These are phyloP conservation scores for Myrmophylax atrothorax DNA, from an alignment of 2,113 vertebrate species.

Conservation along the genomic window DNA sequence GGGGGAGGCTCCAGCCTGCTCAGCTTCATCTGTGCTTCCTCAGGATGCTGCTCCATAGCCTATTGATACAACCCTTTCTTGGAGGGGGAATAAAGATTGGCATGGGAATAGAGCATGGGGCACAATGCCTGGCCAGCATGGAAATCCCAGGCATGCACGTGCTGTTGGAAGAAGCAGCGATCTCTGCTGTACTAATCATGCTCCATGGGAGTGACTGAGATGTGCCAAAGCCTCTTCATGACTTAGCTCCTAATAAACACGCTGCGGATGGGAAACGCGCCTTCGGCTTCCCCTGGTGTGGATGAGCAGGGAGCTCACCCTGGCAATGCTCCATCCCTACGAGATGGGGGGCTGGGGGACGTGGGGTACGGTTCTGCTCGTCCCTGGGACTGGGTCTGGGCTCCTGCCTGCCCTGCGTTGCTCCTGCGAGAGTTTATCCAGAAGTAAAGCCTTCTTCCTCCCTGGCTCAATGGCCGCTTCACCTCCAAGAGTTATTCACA, in stretches of 20 bases:
- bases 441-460: neutral
- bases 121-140: neutral
- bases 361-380: rapidly evolving
- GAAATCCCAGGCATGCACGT: neutral
- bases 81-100: neutral
- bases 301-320: neutral
- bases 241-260: slow-evolving; percentile 53
- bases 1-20: neutral
- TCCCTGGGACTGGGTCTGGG: neutral
- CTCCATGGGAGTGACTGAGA: neutral
- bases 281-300: neutral
- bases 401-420: neutral
- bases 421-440: neutral
- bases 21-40: slow-evolving; percentile 5
- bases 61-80: neutral
- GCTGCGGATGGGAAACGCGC: neutral
- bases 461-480: neutral
- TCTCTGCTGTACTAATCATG: neutral
- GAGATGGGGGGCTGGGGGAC: rapidly evolving
- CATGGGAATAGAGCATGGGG: neutral
- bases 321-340: rapidly evolving
- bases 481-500: slow-evolving; percentile 67
- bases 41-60: neutral
- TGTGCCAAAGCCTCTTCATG: slow-evolving; percentile 42
- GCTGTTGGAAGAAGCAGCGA: neutral